Evolutionary conservation across 2,113 vertebrate species (phyloP).

Genomic region (Bos indicus): DNA sequence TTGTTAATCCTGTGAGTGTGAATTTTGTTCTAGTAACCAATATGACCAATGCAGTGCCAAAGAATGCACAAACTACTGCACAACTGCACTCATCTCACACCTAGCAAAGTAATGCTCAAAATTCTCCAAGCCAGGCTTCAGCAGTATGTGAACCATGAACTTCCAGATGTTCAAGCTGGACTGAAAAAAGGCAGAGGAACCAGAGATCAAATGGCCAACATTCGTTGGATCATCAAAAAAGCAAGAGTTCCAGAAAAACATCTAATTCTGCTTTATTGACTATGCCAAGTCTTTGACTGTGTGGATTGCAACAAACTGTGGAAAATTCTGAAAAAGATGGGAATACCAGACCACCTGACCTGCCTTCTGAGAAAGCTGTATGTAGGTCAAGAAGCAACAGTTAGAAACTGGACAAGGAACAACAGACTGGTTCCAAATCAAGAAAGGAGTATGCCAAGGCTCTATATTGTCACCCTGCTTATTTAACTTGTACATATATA

Average conservation of each 20-base stretch:
- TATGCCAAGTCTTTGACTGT: background rate
- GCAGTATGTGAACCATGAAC: background rate
- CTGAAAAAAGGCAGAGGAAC: background rate
- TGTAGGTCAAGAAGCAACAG: background rate
- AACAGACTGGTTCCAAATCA: background rate
- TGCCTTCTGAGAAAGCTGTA: background rate
- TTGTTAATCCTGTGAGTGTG: background rate
- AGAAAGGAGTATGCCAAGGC: background rate
- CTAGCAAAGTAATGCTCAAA: background rate
- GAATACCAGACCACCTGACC: background rate
- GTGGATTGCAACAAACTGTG: background rate
- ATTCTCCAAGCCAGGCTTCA: background rate
- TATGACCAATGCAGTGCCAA: background rate
- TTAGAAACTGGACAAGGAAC: background rate
- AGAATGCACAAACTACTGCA: background rate
- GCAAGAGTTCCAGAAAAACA: background rate
- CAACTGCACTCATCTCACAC: background rate
- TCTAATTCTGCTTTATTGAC: background rate
- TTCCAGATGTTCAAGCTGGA: background rate
- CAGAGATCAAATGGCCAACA: background rate
- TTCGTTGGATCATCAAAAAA: rapidly evolving
- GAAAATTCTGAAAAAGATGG: background rate
- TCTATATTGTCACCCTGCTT: background rate
- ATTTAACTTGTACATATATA: background rate
- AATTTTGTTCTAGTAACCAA: background rate